Conservation (phyloP, 2,888 invertebrate species). For the Agonum fuliginosum region DNA sequence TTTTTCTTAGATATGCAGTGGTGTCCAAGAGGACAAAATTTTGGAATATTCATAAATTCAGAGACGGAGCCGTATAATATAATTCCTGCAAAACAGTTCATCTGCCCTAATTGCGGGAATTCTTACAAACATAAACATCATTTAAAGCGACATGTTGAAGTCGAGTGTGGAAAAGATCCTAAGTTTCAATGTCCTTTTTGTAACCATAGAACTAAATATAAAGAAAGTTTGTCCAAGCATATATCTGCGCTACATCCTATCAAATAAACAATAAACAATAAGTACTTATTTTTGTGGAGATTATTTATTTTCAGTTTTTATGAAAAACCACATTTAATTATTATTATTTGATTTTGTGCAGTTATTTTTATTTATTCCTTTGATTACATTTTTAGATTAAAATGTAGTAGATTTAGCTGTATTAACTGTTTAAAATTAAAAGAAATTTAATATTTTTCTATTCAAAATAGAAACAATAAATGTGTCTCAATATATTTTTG, state of each 20-base stretch:
- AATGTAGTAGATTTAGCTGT: no score
- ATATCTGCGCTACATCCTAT: constrained; percentile 64
- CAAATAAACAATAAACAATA: constrained; percentile 28
- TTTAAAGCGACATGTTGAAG: constrained; percentile 65
- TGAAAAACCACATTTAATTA: no score
- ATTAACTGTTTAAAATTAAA: no score
- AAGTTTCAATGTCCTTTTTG: constrained; percentile 71
- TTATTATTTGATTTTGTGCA: no score
- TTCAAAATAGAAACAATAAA: no score
- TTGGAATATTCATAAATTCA: constrained; percentile 17
- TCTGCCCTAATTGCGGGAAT: constrained; percentile 55
- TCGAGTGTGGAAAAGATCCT: constrained; percentile 73
- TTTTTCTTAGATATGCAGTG: constrained; percentile 56
- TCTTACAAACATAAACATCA: constrained; percentile 59
- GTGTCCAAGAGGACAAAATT: constrained; percentile 49
- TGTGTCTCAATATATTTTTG: no score
- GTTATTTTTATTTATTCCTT: no score
- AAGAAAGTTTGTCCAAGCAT: constrained; percentile 69
- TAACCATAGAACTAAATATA: constrained; percentile 69
- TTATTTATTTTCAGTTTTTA: constrained; percentile 32
- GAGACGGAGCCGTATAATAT: not conserved
- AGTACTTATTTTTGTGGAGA: not conserved
- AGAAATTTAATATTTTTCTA: no score
- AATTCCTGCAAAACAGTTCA: not conserved
- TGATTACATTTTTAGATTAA: no score